Evolutionary conservation across 1,140 invertebrate genomes (phyloP).

Genomic region (Lasaia peninsularis): DNA sequence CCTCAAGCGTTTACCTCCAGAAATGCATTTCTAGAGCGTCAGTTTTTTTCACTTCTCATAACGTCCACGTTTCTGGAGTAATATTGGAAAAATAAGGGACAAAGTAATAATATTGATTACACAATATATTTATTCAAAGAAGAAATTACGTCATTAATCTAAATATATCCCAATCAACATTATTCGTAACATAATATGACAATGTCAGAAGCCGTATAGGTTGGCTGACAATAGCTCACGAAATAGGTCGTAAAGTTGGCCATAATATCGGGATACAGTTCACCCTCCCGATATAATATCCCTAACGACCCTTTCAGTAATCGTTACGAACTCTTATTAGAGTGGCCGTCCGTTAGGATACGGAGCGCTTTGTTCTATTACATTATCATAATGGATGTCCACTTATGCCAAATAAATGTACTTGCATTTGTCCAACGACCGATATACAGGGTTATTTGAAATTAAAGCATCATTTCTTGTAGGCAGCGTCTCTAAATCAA

Average conservation of each 20-base stretch:
- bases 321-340: constrained; percentile 11
- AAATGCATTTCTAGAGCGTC: too few species aligned
- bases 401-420: background rate
- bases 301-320: constrained; percentile 10
- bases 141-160: too few species aligned
- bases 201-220: background rate
- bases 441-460: too few species aligned
- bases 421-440: too few species aligned
- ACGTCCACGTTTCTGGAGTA: too few species aligned
- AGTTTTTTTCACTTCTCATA: too few species aligned
- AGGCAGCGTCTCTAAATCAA: too few species aligned
- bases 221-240: background rate
- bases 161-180: background rate
- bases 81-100: too few species aligned
- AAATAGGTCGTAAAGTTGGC: constrained; percentile 5
- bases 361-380: constrained; percentile 6
- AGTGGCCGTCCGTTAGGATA: constrained; percentile 2
- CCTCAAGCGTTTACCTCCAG: too few species aligned
- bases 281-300: constrained; percentile 5
- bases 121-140: too few species aligned
- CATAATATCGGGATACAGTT: constrained; percentile 1
- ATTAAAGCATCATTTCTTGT: too few species aligned
- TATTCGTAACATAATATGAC: background rate
- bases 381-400: constrained; percentile 10
- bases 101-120: too few species aligned